A percentile compares a stretch with the other conserved stretches of the same genome.
phyloP scores from a whole-genome alignment of 2,888 invertebrate genomes.

The Chrysotoxum bicinctum region DNA sequence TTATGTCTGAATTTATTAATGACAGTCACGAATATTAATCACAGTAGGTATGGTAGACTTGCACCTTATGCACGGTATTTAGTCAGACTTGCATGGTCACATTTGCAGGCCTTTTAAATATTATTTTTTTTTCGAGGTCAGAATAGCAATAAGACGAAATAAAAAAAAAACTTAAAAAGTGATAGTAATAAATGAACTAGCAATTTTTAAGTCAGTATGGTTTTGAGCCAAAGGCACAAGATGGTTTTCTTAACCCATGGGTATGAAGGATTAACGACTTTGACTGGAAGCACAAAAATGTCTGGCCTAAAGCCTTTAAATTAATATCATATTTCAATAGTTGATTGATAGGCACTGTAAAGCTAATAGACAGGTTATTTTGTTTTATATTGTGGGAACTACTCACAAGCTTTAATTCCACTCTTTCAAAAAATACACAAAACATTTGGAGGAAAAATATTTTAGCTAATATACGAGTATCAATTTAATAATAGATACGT shows the following conservation, averaged over 20 bases:
- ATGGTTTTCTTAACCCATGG: not conserved
- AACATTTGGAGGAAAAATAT: not conserved
- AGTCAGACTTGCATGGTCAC: conserved; percentile 39
- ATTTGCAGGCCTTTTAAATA: conserved; percentile 22
- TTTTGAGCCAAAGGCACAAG: conserved; percentile 4
- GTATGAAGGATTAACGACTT: conserved; percentile 29
- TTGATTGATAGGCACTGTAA: not conserved
- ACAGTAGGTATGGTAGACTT: conserved; percentile 1
- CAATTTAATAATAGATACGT: no score
- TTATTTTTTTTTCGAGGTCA: conserved; percentile 46
- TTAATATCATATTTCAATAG: conserved; percentile 1
- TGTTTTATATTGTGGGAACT: not conserved
- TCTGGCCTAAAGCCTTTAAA: not conserved
- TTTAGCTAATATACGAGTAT: no score
- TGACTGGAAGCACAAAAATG: not conserved
- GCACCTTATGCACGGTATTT: conserved; percentile 33
- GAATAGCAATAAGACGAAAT: not conserved
- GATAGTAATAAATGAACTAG: conserved; percentile 29
- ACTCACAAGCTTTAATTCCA: not conserved
- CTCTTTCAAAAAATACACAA: not conserved
- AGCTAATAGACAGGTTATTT: not conserved
- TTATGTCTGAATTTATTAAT: conserved; percentile 47
- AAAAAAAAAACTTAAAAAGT: conserved; percentile 36
- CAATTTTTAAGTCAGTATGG: conserved; percentile 27
- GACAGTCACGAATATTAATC: conserved; percentile 50